phyloP scores from a whole-genome alignment of 35 echinoderm and acorn worm species.

The Holothuria glaberrima region DNA sequence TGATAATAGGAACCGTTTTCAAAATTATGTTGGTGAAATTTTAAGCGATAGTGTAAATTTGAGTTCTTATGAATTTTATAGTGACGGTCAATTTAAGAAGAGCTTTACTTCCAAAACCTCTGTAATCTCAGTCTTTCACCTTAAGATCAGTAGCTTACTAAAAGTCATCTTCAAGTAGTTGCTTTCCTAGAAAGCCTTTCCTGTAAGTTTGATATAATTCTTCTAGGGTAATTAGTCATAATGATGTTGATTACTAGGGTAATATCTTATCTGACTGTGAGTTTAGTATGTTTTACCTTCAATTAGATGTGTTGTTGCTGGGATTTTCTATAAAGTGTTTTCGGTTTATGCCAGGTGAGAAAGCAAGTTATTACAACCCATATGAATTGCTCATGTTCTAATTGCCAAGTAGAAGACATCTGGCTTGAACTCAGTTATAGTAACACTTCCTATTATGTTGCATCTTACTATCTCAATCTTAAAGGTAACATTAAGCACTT shows the following conservation, averaged over 20 bases:
- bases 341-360: no score
- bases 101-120: not conserved
- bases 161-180: not conserved
- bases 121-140: not conserved
- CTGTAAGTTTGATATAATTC: not conserved
- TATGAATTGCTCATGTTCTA: no score
- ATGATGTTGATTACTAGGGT: not conserved
- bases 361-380: no score
- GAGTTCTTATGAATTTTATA: no score
- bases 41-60: not conserved
- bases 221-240: not conserved
- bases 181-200: not conserved
- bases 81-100: no score
- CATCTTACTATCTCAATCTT: not conserved
- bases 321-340: no score
- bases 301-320: not conserved
- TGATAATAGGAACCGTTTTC: no score
- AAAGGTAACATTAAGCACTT: no score
- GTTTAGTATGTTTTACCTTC: not conserved
- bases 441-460: slow-evolving; percentile 9
- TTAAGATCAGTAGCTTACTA: not conserved
- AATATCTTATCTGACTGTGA: not conserved
- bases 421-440: no score
- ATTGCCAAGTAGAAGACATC: no score
- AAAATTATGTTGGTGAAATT: no score